Evolutionary conservation across 1,140 invertebrate species (phyloP).

Genomic region (Sminthurides bifidus): DNA sequence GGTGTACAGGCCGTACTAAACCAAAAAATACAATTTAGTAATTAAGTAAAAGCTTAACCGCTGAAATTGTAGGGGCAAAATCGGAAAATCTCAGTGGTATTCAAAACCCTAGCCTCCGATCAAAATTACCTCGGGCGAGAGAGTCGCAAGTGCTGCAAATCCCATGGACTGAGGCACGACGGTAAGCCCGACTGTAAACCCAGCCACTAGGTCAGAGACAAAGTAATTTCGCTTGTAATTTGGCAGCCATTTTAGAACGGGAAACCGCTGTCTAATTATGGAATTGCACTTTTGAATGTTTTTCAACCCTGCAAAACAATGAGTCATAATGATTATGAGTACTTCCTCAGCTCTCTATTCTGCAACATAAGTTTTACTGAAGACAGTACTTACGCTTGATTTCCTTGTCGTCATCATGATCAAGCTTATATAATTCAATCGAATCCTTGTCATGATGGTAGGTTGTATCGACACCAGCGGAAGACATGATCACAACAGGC

Average conservation of each 20-base stretch:
- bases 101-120: slow-evolving; percentile 3
- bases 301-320: too few relatives aligned
- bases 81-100: background rate
- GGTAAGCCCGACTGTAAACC: slow-evolving; percentile 60
- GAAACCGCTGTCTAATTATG: too few relatives aligned
- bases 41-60: background rate
- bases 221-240: slow-evolving; percentile 43
- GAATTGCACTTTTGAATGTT: too few relatives aligned
- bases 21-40: background rate
- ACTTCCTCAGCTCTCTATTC: too few relatives aligned
- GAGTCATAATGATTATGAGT: too few relatives aligned
- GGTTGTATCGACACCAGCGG: too few relatives aligned
- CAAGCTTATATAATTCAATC: too few relatives aligned
- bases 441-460: too few relatives aligned
- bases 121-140: slow-evolving; percentile 44
- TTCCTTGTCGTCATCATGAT: too few relatives aligned
- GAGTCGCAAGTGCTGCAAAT: slow-evolving; percentile 50
- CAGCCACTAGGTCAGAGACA: slow-evolving; percentile 61
- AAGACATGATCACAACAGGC: too few relatives aligned
- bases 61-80: background rate
- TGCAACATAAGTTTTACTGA: too few relatives aligned
- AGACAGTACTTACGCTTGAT: too few relatives aligned
- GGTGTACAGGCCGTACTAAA: slow-evolving; percentile 81
- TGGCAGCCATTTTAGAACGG: slow-evolving; percentile 52
- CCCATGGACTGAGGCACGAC: slow-evolving; percentile 57